A percentile compares a stretch with the other conserved stretches of the same genome.
Evolutionary conservation across 2,113 vertebrate genomes (phyloP).

Genomic region (Mobula hypostoma): DNA sequence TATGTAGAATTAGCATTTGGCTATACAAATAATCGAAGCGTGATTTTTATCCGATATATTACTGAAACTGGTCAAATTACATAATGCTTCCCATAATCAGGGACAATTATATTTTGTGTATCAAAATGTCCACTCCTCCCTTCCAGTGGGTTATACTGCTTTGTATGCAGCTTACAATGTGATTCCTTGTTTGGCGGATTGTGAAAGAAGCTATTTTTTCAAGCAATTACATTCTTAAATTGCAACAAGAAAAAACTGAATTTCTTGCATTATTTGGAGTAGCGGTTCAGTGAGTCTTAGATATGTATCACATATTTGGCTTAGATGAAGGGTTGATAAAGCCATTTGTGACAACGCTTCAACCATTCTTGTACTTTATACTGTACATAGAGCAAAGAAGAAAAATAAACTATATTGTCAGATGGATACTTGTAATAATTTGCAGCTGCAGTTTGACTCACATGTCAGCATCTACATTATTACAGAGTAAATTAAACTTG

Average conservation of each 20-base stretch:
- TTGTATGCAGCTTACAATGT: background rate
- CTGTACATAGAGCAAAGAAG: background rate
- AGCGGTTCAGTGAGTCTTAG: slow-evolving; percentile 11
- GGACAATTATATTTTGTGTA: slow-evolving; percentile 5
- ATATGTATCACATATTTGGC: slow-evolving; percentile 32
- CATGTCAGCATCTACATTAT: background rate
- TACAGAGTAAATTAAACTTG: background rate
- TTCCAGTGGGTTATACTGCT: background rate
- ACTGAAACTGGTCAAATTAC: background rate
- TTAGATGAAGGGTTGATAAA: slow-evolving; percentile 17
- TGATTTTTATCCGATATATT: background rate
- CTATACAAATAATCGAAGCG: background rate
- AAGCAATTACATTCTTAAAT: slow-evolving; percentile 48
- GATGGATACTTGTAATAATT: background rate
- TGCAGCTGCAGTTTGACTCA: background rate
- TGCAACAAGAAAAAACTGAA: slow-evolving; percentile 40
- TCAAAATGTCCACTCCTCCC: background rate
- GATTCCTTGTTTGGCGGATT: slow-evolving; percentile 44
- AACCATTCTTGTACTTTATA: slow-evolving; percentile 11
- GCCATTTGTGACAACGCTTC: background rate
- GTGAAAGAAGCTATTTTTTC: slow-evolving; percentile 50
- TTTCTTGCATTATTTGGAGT: slow-evolving; percentile 44
- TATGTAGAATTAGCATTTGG: background rate
- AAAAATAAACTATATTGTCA: background rate
- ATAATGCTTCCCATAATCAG: background rate